phyloP scores from a whole-genome alignment of 2,113 vertebrate species.

The Ceyx melanurus region DNA sequence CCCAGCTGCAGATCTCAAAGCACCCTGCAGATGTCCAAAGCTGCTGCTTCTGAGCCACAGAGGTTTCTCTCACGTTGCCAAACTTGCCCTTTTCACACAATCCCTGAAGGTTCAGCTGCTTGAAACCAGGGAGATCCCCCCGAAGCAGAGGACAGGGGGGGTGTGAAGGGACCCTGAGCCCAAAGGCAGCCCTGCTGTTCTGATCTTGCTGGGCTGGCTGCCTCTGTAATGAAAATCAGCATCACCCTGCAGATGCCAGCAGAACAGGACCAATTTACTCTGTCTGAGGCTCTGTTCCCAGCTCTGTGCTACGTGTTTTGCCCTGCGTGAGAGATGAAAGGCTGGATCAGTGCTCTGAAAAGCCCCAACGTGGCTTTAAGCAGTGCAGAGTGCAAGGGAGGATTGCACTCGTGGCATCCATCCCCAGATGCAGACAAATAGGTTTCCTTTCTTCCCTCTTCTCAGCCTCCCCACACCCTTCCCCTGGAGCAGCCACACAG shows the following conservation, averaged over 20 bases:
- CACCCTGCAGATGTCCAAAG: background rate
- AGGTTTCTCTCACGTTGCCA: background rate
- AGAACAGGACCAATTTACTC: background rate
- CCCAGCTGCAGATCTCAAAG: background rate
- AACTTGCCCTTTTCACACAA: background rate
- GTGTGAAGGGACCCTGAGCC: background rate
- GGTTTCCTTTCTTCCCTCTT: background rate
- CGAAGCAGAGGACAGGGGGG: background rate
- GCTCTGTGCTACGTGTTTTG: background rate
- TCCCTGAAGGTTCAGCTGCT: background rate
- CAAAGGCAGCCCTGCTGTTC: background rate
- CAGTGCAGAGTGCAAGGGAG: background rate
- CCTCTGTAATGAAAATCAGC: constrained; percentile 5
- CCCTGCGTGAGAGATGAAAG: background rate
- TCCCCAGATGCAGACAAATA: background rate
- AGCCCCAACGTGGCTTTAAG: accelerated
- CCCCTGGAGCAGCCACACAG: background rate
- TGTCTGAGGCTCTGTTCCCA: background rate
- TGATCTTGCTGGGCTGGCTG: background rate
- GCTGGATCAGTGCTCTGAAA: background rate
- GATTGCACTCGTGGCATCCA: background rate
- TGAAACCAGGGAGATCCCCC: background rate
- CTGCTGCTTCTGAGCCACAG: background rate
- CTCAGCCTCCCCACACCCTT: background rate
- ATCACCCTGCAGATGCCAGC: background rate